Evolutionary conservation across 1,140 invertebrate species (phyloP), one percentile per base, ranked within the genome.

Genomic region (Dolichoris vasculosae): DNA sequence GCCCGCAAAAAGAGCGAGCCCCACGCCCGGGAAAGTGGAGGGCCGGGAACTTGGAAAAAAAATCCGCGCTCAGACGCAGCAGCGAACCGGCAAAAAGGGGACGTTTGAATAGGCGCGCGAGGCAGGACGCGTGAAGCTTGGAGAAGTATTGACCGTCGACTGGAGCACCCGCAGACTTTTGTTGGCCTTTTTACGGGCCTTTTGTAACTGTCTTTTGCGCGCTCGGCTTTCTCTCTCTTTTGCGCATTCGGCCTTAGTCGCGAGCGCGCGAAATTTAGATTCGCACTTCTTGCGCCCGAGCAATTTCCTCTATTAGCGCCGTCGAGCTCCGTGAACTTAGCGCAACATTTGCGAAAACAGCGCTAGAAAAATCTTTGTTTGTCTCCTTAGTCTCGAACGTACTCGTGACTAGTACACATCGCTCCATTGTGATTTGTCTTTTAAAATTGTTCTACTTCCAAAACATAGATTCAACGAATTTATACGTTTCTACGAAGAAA

Each of bases 1-100:
- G 71, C 71, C 71, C 51, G 82, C 69, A 83, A 83, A 83, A 83
- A 83, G 73, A 76, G 59, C 17, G 26, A 43, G 38, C 15, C n/a
- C 38, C 73, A 51, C 43, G 43, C 26, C 71, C 71, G n/a, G 80
- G 38, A 55, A 71, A 82, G 38, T 23, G 20, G 38, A 11, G 67
- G n/a, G 4, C 6, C 11, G 32, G 35, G 17, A 1, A 6, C 4
- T n/a, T 23, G 11, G 30, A 73, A 73, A 73, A 6, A 73, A 73
- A 43, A 73, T 73, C 15, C 26, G 69, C 26, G 38, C 17, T 64
- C 59, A n/a, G 38, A 40, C 38, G 35, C 38, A 38, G 38, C 38
- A 17, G 38, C 20, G 69, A 1, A 23, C 0, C 6, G 38, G 15
- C 32, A 43, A 23, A 71, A 38, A 40, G 55, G 55, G 55, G 17